phyloP scores from a whole-genome alignment of 53 echinoderm and acorn worm genomes.

The Paelopatides confundens region DNA sequence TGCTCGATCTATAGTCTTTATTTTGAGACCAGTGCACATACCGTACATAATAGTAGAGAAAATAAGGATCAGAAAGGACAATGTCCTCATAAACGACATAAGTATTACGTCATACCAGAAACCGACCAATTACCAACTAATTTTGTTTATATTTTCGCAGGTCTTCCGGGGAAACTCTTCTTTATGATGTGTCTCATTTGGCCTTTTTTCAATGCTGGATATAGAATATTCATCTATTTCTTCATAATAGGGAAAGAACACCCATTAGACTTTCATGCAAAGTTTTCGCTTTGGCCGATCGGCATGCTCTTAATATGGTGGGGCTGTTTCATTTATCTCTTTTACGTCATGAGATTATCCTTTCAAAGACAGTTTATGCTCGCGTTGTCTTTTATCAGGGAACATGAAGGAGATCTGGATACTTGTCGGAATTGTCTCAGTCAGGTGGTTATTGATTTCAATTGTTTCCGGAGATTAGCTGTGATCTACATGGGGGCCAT shows the following conservation, averaged over 20 bases:
- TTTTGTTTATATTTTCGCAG: background rate
- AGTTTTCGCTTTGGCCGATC: background rate
- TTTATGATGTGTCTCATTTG: conserved; percentile 1
- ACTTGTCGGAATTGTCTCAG: conserved; percentile 24
- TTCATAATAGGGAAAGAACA: background rate
- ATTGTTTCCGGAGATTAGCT: conserved; percentile 7
- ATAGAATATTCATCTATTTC: background rate
- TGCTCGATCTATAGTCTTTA: no score
- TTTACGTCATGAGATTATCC: conserved; percentile 27
- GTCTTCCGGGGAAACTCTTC: conserved; percentile 16
- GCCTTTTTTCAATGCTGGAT: background rate
- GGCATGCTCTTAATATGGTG: conserved; percentile 5
- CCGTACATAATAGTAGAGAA: no score
- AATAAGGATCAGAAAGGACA: no score
- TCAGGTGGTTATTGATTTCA: conserved; percentile 18
- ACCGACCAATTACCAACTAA: no score
- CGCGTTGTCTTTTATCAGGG: background rate
- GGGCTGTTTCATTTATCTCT: conserved; percentile 29
- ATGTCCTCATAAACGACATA: no score
- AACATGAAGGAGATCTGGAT: conserved; percentile 20
- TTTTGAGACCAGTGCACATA: no score
- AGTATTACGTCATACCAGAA: no score
- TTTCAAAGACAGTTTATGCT: conserved; percentile 40
- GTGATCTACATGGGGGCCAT: conserved; percentile 22
- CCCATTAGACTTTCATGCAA: background rate